Evolutionary conservation across 1,140 invertebrate species (phyloP), one percentile per base, ranked within the genome.

Genomic region (Drosophila hydei): DNA sequence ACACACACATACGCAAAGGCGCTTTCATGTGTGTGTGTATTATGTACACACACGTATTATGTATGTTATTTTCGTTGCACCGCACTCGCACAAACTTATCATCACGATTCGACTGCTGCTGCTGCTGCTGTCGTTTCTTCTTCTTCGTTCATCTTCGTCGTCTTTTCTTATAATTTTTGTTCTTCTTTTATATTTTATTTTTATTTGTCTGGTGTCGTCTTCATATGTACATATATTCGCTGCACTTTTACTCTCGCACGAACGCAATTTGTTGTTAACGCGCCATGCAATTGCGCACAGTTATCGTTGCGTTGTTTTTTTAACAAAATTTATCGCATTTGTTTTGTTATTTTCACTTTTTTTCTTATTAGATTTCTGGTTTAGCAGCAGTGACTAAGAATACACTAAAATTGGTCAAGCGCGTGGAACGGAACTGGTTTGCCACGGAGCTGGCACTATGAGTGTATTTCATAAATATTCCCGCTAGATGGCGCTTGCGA

Each of bases 311-410:
- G 50, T 77, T 88, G 81, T 81, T 78, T 88, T 85, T 88, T 78
- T 47, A 70, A 73, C 38, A 69, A 50, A 61, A 67, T 81, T 88
- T 87, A 80, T 81, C 62, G 77, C 81, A 81, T 85, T 85, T 87
- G 81, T 87, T 87, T 87, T 87, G 81, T 88, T 87, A 75, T 87
- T 85, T 85, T 68, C 63, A 88, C 70, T 81, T 87, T 84, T 84
- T 80, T 80, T 72, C 70, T 68, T 72, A 61, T 72, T 72, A 72
- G 70, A 72, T 72, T 72, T 72, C 70, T 68, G 70, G 70, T 72
- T 72, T 54, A 72, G 70, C 70, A 68, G 56, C 64, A 61, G 61
- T 54, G 55, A 72, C 54, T 68, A 72, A 51, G 70, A 67, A 72
- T 67, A 54, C 75, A 75, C 71, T 72, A 72, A 72, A 72, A 72